Evolutionary conservation across 2,113 vertebrate genomes (phyloP).

Genomic region (Diglossa brunneiventris): DNA sequence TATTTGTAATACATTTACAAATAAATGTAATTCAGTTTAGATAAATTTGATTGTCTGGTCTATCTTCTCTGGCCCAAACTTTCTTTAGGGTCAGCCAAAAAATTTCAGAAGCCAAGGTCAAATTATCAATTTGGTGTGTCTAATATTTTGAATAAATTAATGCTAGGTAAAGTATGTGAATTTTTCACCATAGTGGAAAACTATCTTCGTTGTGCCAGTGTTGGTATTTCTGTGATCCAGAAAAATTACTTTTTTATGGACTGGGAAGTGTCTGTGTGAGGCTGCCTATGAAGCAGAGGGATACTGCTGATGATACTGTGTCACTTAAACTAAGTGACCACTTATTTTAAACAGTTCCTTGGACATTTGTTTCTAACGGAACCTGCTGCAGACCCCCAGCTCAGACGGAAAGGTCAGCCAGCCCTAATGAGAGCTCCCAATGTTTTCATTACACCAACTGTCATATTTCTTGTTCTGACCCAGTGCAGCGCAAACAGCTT

Average conservation of each 20-base stretch:
- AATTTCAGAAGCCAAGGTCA: not conserved
- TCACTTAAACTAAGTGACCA: not conserved
- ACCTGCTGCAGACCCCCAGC: not conserved
- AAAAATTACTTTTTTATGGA: not conserved
- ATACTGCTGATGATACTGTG: not conserved
- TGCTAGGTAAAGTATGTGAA: not conserved
- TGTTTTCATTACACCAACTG: not conserved
- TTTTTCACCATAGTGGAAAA: not conserved
- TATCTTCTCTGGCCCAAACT: not conserved
- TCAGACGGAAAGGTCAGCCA: conserved; percentile 9
- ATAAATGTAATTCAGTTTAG: not conserved
- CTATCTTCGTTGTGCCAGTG: not conserved
- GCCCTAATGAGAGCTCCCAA: not conserved
- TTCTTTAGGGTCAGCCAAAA: not conserved
- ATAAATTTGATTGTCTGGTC: not conserved
- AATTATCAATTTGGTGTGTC: not conserved
- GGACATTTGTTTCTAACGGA: conserved; percentile 9
- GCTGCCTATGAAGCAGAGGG: not conserved
- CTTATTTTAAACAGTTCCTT: conserved; percentile 1
- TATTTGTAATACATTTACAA: no score
- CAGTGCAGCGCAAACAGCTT: not conserved
- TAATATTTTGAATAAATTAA: not conserved
- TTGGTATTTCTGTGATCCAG: not conserved
- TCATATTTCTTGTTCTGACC: conserved; percentile 11
- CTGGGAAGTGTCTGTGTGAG: not conserved